phyloP scores from a whole-genome alignment of 2,113 vertebrate species.

The Anser brachyrhynchus region DNA sequence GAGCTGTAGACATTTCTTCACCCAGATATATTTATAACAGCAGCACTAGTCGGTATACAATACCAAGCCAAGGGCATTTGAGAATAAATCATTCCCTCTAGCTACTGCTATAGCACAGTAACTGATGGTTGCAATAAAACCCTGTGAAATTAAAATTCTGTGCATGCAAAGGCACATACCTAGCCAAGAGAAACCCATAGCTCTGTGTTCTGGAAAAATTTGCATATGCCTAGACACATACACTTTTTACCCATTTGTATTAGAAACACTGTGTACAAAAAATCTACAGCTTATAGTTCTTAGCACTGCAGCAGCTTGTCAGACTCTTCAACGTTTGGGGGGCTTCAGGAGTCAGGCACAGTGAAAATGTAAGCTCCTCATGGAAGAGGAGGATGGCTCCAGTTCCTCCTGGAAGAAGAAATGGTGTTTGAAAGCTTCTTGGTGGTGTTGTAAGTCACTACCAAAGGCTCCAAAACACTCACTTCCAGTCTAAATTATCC shows the following conservation, averaged over 20 bases:
- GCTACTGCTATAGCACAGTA: conserved; percentile 3
- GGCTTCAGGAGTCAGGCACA: background rate
- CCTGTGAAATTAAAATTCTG: conserved; percentile 52
- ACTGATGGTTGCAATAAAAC: conserved; percentile 57
- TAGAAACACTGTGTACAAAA: background rate
- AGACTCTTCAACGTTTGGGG: background rate
- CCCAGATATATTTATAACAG: conserved; percentile 57
- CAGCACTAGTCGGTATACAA: conserved; percentile 27
- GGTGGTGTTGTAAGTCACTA: background rate
- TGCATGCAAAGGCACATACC: background rate
- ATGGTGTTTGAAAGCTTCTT: background rate
- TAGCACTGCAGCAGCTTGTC: fast-evolving
- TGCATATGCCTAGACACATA: background rate
- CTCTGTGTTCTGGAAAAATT: background rate
- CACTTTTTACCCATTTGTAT: background rate
- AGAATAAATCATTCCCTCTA: conserved; percentile 54
- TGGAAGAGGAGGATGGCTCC: background rate
- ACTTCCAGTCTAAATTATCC: background rate
- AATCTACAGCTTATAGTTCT: background rate
- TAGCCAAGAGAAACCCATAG: background rate
- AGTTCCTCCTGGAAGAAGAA: background rate
- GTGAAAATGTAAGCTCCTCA: background rate
- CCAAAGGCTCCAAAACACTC: background rate
- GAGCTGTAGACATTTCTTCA: conserved; percentile 34
- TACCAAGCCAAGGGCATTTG: conserved; percentile 32